Evolutionary conservation across 2,888 invertebrate species (phyloP).

Genomic region (Mamestra brassicae): DNA sequence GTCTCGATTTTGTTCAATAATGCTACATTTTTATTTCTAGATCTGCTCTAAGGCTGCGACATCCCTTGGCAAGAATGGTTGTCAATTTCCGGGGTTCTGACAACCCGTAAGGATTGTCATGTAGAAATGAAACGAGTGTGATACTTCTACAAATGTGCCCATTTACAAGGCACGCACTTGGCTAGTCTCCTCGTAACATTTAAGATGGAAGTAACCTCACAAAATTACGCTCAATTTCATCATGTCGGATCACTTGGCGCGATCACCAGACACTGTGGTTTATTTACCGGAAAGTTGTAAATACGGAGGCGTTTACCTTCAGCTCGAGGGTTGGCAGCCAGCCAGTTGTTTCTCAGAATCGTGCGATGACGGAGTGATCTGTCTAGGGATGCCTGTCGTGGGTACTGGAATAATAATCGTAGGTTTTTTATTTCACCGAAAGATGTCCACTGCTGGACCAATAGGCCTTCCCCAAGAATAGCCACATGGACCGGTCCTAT

Average conservation of each 20-base stretch:
- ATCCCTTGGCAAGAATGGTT: too few relatives aligned
- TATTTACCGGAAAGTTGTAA: conserved; percentile 63
- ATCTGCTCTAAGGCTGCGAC: too few relatives aligned
- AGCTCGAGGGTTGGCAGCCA: conserved; percentile 46
- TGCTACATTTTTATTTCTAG: too few relatives aligned
- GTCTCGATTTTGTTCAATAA: too few relatives aligned
- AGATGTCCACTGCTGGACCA: not conserved
- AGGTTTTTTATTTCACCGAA: not conserved
- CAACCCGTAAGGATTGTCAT: too few relatives aligned
- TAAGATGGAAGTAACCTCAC: conserved; percentile 37
- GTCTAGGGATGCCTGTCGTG: conserved; percentile 43
- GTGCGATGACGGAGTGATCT: conserved; percentile 41
- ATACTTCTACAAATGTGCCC: too few relatives aligned
- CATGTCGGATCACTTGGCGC: conserved; percentile 49
- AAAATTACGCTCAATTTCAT: conserved; percentile 37
- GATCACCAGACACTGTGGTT: conserved; percentile 41
- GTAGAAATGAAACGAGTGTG: too few relatives aligned
- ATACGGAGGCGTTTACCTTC: conserved; percentile 61
- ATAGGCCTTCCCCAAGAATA: not conserved
- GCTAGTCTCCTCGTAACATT: not conserved
- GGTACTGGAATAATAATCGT: not conserved
- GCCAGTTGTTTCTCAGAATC: conserved; percentile 56
- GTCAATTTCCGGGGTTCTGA: too few relatives aligned
- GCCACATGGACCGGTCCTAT: not conserved
- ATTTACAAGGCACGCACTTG: conserved; percentile 1